These are phyloP conservation scores for Boleophthalmus pectinirostris DNA, from an alignment of 2,113 vertebrate genomes.

Conservation along the genomic window DNA sequence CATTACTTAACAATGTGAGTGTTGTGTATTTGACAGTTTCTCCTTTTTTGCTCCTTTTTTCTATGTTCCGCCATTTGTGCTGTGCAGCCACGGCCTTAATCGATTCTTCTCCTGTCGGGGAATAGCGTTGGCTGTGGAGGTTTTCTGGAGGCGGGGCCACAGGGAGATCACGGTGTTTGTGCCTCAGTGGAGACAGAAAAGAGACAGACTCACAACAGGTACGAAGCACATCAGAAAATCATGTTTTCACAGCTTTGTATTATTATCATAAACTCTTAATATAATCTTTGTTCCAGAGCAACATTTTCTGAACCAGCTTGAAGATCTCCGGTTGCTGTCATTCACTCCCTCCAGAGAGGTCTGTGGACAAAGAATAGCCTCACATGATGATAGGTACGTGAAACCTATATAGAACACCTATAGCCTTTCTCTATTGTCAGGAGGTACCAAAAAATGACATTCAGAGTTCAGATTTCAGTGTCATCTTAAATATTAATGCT, in stretches of 20 bases:
- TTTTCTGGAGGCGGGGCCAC: constrained; percentile 94
- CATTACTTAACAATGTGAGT: neutral
- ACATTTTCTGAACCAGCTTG: constrained; percentile 91
- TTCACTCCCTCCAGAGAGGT: constrained; percentile 96
- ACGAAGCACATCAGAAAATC: neutral
- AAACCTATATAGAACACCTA: neutral
- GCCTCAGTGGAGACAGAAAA: constrained; percentile 95
- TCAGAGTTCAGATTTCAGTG: no score
- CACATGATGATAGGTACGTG: constrained; percentile 93
- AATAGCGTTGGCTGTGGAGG: constrained; percentile 94
- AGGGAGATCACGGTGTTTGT: constrained; percentile 96
- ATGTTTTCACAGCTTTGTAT: neutral
- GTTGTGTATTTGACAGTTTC: neutral
- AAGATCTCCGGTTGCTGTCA: constrained; percentile 93
- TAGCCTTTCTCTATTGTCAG: no score
- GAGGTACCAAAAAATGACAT: no score
- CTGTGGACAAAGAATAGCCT: constrained; percentile 91
- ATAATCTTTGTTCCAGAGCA: constrained; percentile 81
- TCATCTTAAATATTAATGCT: no score
- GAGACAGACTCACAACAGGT: constrained; percentile 89
- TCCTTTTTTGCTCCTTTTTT: neutral
- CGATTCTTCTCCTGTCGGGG: constrained; percentile 95
- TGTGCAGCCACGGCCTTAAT: constrained; percentile 86
- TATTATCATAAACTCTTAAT: neutral
- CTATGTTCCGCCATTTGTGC: neutral